Conservation (phyloP, 2,797 vertebrate species). For the Brachyrhaphis roseni region DNA sequence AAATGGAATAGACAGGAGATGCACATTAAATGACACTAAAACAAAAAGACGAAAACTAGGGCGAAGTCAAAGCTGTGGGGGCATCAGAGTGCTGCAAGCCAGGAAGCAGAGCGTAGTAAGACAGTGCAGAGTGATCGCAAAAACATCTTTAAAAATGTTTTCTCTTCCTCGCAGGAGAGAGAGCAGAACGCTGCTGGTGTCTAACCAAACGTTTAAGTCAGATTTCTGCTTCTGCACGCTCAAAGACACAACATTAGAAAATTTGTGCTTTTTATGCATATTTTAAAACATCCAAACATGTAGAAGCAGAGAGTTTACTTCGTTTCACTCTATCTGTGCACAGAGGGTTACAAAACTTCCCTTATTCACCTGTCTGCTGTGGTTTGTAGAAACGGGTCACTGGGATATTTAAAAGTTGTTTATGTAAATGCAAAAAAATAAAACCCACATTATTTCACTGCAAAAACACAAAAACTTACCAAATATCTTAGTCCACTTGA, state of each 20-base stretch:
- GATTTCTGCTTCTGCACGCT: conserved; percentile 11
- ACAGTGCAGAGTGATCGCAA: conserved; percentile 22
- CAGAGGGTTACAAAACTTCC: conserved; percentile 48
- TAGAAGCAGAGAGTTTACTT: conserved; percentile 6
- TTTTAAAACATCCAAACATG: conserved; percentile 25
- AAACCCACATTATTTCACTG: conserved; percentile 11
- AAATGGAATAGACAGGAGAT: conserved; percentile 38
- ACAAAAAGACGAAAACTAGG: conserved; percentile 63
- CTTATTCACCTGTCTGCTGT: conserved; percentile 52
- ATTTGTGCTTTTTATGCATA: conserved; percentile 26
- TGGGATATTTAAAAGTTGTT: conserved; percentile 40
- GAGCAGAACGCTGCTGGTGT: conserved; percentile 22
- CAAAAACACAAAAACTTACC: no score
- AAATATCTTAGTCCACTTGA: no score
- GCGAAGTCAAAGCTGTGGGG: conserved; percentile 58
- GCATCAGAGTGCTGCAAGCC: conserved; percentile 17
- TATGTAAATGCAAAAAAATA: conserved; percentile 21
- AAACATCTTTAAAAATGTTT: conserved; percentile 21
- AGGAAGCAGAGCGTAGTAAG: conserved; percentile 21
- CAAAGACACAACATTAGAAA: not conserved
- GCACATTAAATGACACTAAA: conserved; percentile 37
- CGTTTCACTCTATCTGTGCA: not conserved
- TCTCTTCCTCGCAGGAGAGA: conserved; percentile 11
- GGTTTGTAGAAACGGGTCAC: conserved; percentile 58
- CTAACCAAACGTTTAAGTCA: conserved; percentile 30